These are phyloP conservation scores for Gymnobelideus leadbeateri DNA, from an alignment of 2,113 vertebrate species.

Conservation along the genomic window DNA sequence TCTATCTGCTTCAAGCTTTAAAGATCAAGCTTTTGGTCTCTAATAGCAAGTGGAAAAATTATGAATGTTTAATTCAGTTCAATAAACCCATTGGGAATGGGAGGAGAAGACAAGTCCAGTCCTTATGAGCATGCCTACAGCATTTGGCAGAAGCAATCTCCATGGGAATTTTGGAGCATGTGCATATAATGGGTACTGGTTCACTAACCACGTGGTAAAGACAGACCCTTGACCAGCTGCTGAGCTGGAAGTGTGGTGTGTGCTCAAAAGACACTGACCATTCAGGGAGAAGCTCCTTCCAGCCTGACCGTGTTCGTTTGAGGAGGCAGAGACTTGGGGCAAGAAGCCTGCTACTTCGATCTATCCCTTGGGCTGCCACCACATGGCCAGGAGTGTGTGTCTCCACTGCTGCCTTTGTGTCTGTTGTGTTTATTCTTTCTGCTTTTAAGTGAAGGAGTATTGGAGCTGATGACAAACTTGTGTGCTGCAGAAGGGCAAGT, in stretches of 20 bases:
- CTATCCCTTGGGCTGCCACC: not conserved
- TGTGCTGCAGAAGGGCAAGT: not conserved
- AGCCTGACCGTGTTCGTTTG: not conserved
- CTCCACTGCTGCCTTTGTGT: not conserved
- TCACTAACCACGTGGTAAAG: not conserved
- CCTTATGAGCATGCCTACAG: not conserved
- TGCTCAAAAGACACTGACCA: not conserved
- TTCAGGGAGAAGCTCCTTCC: not conserved
- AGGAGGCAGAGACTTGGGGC: not conserved
- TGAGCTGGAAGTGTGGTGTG: not conserved
- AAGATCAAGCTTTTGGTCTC: constrained; percentile 32
- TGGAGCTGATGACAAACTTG: not conserved
- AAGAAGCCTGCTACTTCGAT: not conserved
- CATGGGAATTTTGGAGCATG: not conserved
- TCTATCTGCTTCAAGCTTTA: constrained; percentile 5
- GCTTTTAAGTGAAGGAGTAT: not conserved
- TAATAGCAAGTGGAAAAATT: not conserved
- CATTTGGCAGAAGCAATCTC: not conserved
- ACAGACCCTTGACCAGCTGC: not conserved
- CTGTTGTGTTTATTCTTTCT: not conserved
- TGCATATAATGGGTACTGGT: not conserved
- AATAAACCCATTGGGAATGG: not conserved
- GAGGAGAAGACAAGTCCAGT: not conserved
- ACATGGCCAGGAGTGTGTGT: not conserved
- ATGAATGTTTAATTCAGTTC: not conserved